Base-by-base conservation (phyloP, 2,113 vertebrate species). In the Archocentrus centrarchus region DNA sequence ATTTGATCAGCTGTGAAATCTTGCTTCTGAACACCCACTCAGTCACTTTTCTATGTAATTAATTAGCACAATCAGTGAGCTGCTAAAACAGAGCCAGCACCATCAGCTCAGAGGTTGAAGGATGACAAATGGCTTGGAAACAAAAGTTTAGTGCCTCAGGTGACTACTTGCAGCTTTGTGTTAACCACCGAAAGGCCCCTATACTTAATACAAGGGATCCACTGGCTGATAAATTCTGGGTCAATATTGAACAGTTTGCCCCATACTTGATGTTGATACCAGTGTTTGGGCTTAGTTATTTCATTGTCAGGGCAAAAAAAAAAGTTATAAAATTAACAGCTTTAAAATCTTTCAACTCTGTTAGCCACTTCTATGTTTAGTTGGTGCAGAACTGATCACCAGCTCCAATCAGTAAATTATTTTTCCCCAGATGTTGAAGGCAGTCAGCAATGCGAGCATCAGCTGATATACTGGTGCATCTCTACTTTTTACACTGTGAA, bases 1-100 rank as follows among this genome's bases (percentile, higher is more conserved):
- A 75, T 85, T 80, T 81, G 79, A 83, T 75, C 77, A 81, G 47
- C 82, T 62, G 63, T 84, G 61, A 82, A 78, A 73, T 83, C 13
- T 59, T 53, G 32, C 77, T 39, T 77, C 57, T 41, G 75, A 80
- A 73, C 63, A 81, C 80, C 82, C 41, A 79, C 90, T 88, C 76
- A 63, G 82, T 87, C 50, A 85, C 59, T 55, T 79, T 91, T 85
- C 64, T 41, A 41, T 83, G 70, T 88, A 78, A 85, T 85, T 83
- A 81, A 90, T 83, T 79, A 37, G 58, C 60, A 70, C 59, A 73
- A 76, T 88, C 66, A 47, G 11, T 77, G 57, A 88, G 83, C 64
- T 80, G 64, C 77, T 80, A 50, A 83, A 85, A 85, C 24, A 7
- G 37, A 79, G 73, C 61, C 68, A 75, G 59, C 35, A 41, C 11